Base-by-base conservation (phyloP, 2,113 vertebrate genomes). In the Neogobius melanostomus region DNA sequence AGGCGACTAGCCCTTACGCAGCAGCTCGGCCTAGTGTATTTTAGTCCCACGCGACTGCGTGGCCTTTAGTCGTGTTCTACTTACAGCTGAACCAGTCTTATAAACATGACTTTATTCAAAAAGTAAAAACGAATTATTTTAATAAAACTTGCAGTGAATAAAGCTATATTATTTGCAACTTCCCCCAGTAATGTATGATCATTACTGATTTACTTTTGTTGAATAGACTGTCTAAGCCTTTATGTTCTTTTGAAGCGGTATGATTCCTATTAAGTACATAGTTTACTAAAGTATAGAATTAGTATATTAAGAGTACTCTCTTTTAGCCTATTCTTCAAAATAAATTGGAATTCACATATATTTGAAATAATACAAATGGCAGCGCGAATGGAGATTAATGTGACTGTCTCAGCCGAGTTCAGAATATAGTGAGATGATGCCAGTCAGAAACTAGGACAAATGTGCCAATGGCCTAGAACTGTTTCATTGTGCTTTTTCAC, bases 391-490 rank as follows among this genome's bases (percentile, higher is more conserved):
- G 59, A 83, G 79, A 72, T 59, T 75, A 61, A 71, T 71, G 64
- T 66, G 49, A 36, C 28, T 56, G n/a, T 21, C 7, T 21, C 3
- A 76, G 74, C 49, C 59, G 69, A 80, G 80, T 74, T 12, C 16
- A 78, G 65, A 51, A 81, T 77, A 69, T 44, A 75, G 7, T 15
- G 53, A 60, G 79, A 48, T 87, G 77, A 52, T 88, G 77, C 79
- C 82, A 85, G 73, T 36, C 64, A 72, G 62, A 85, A 88, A 88
- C 79, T 89, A 77, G 88, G 87, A 88, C 87, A 88, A 36, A 76
- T 87, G 82, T 80, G 84, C 82, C 88, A 85, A 57, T 82, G 73
- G 81, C 74, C 76, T 79, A 81, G 59, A 42, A 8, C 68, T 74
- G 48, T 72, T 60, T 14, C 63, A 21, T 69, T 46, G 73, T 68